Percentiles rank a stretch among this genome's conserved stretches.
Evolutionary conservation across 2,888 invertebrate species (phyloP).

Genomic region (Hirtodrosophila cameraria): DNA sequence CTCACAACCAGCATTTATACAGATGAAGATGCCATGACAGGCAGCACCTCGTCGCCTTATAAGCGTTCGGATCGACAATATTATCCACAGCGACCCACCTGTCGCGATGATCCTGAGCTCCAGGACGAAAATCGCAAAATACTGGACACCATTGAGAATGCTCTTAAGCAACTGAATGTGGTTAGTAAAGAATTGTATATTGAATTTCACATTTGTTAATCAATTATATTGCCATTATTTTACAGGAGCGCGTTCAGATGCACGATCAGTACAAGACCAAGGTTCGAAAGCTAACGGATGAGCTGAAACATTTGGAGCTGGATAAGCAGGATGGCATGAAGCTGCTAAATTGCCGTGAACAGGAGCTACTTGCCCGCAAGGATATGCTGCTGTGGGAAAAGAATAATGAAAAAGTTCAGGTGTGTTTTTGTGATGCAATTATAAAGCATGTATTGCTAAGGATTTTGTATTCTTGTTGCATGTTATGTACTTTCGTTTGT

Average conservation of each 20-base stretch:
- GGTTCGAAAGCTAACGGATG: constrained; percentile 84
- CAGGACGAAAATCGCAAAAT: constrained; percentile 88
- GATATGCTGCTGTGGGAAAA: constrained; percentile 84
- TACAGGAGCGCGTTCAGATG: constrained; percentile 85
- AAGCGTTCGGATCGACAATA: constrained; percentile 82
- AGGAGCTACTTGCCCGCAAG: constrained; percentile 82
- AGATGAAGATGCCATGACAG: constrained; percentile 79
- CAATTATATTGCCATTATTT: constrained; percentile 18
- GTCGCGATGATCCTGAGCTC: constrained; percentile 86
- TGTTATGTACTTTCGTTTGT: constrained; percentile 37
- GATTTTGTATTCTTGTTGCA: constrained; percentile 9
- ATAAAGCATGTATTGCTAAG: constrained; percentile 10
- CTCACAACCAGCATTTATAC: constrained; percentile 84
- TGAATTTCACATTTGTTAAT: not conserved
- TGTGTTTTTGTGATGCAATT: constrained; percentile 43
- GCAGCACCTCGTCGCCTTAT: constrained; percentile 74
- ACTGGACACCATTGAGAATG: constrained; percentile 88
- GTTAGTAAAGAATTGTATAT: constrained; percentile 54
- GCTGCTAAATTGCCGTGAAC: constrained; percentile 86
- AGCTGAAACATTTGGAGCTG: constrained; percentile 84
- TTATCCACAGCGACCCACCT: constrained; percentile 82
- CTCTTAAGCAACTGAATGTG: constrained; percentile 86
- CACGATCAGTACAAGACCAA: constrained; percentile 84
- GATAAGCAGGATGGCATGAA: constrained; percentile 86
- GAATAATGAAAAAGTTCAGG: constrained; percentile 84